Evolutionary conservation across 2,888 invertebrate species (phyloP), one percentile per base, ranked within the genome.

Genomic region (Agrotis ipsilon): DNA sequence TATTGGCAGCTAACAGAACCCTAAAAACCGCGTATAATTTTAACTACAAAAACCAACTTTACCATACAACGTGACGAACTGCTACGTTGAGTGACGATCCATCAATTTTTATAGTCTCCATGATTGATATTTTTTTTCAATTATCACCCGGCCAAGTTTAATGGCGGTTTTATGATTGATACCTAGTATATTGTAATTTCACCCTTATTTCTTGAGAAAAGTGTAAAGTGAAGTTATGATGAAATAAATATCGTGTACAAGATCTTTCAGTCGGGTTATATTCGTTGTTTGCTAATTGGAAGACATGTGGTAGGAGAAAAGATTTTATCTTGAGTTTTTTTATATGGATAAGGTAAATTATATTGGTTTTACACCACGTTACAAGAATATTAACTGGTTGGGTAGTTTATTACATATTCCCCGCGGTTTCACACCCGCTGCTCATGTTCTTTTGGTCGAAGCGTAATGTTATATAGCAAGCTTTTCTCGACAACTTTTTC

Each of bases 111-210:
- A 77, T 63, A 27, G 54, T 9, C 64, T 9, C n/a, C 70, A 54
- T 68, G 60, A 72, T 75, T 58, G 69, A 39, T 39, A 11, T 75
- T 83, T 81, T 78, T 59, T 57, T 24, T 72, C 75, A 81, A 76
- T 83, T 80, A 85, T 61, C 61, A 63, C 62, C 43, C 64, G 63
- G 43, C 46, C n/a, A 58, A 59, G 52, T 71, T 39, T 58, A 69
- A 54, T 45, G 46, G 55, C 57, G 66, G 59, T 76, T 70, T 83
- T 72, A 70, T 78, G 76, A 85, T 78, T 62, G 52, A 78, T 75
- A n/a, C n/a, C n/a, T n/a, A 49, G 58, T 0, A 13, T 64, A 81
- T 70, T 70, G 69, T 75, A 74, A 70, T 69, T 68, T 63, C 49
- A 45, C 54, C 57, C 64, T 59, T 54, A 71, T 71, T 59, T 69